phyloP scores from a whole-genome alignment of 1,140 invertebrate species.

The Macrosteles quadrilineatus region DNA sequence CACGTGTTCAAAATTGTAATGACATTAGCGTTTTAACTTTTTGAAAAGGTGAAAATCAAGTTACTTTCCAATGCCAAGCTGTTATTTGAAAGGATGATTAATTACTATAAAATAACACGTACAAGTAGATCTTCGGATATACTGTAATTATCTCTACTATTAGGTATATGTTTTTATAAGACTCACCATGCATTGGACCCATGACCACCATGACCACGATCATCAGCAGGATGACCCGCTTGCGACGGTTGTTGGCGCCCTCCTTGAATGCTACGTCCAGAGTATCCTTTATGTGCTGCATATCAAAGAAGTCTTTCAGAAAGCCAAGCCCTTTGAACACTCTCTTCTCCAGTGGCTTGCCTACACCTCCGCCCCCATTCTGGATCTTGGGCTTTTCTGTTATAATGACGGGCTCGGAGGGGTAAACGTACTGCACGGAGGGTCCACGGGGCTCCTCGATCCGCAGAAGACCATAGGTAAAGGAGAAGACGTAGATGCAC shows the following conservation, averaged over 20 bases:
- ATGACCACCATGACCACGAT: constrained; percentile 80
- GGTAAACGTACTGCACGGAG: not conserved
- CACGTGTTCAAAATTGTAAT: too few relatives aligned
- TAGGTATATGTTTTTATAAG: too few relatives aligned
- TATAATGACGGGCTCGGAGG: constrained; percentile 29
- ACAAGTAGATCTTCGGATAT: too few relatives aligned
- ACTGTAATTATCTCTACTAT: too few relatives aligned
- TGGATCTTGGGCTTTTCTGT: constrained; percentile 32
- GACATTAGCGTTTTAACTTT: too few relatives aligned
- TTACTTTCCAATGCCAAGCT: too few relatives aligned
- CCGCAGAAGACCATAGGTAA: constrained; percentile 66
- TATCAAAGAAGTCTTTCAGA: constrained; percentile 67
- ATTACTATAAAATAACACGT: too few relatives aligned
- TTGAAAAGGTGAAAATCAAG: too few relatives aligned
- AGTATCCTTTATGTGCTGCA: constrained; percentile 70
- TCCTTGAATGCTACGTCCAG: constrained; percentile 73
- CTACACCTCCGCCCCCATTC: not conserved
- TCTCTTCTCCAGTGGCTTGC: constrained; percentile 44
- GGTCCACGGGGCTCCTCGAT: constrained; percentile 58
- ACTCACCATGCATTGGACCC: constrained; percentile 75
- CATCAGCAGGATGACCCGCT: constrained; percentile 72
- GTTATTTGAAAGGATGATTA: too few relatives aligned
- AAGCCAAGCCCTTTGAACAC: constrained; percentile 45
- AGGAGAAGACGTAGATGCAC: constrained; percentile 69
- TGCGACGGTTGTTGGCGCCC: constrained; percentile 67